Percentiles rank a stretch among this genome's conserved stretches.
phyloP scores from a whole-genome alignment of 2,888 invertebrate species.

The Sminthurides aquaticus region DNA sequence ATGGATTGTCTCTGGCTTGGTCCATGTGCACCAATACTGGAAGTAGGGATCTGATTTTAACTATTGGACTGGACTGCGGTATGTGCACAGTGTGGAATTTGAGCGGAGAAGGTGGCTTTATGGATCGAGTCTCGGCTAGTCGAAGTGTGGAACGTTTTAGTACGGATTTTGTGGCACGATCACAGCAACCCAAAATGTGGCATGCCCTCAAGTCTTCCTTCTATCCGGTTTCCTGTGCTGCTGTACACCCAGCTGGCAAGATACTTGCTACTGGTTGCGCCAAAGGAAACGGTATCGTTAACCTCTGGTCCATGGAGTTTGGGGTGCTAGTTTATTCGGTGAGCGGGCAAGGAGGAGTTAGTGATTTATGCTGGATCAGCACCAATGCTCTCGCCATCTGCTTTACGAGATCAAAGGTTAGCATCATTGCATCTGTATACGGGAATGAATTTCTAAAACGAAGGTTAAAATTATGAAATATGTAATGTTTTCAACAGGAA shows the following conservation, averaged over 20 bases:
- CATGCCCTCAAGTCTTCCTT: conserved; percentile 52
- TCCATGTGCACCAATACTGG: conserved; percentile 51
- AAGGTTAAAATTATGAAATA: neutral
- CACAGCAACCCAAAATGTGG: conserved; percentile 42
- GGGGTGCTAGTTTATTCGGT: conserved; percentile 54
- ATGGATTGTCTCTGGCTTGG: conserved; percentile 52
- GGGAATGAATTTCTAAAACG: neutral
- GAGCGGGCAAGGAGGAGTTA: conserved; percentile 52
- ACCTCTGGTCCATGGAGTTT: conserved; percentile 57
- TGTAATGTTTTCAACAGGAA: conserved; percentile 45
- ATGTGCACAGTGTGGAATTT: conserved; percentile 51
- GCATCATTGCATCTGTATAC: conserved; percentile 5
- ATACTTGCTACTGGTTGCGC: conserved; percentile 53
- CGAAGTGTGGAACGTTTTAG: neutral
- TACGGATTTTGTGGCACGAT: neutral
- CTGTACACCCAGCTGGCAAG: conserved; percentile 52
- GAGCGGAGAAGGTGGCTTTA: conserved; percentile 34
- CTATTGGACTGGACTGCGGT: conserved; percentile 54
- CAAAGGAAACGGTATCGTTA: conserved; percentile 51
- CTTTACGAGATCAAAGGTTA: conserved; percentile 53
- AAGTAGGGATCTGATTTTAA: conserved; percentile 48
- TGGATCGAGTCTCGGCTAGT: neutral
- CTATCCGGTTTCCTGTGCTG: conserved; percentile 51
- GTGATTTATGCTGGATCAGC: conserved; percentile 52
- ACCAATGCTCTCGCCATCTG: conserved; percentile 52